phyloP scores from a whole-genome alignment of 2,888 invertebrate species.

The Prenolepis imparis region DNA sequence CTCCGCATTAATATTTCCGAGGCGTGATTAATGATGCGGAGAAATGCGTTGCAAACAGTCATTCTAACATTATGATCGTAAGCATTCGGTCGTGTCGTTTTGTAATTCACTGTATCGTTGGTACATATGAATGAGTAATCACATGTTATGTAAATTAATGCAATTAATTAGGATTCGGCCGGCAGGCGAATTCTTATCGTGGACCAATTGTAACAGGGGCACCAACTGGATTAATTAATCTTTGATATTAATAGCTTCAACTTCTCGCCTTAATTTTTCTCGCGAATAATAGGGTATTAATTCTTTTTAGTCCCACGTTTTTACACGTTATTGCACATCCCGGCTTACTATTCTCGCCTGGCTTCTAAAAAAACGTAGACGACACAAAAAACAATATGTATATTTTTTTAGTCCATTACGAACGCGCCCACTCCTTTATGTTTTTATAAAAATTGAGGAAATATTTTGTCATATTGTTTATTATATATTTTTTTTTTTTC shows the following conservation, averaged over 20 bases:
- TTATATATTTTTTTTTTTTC: background rate
- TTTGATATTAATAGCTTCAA: slow-evolving; percentile 12
- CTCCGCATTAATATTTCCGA: background rate
- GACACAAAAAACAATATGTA: slow-evolving; percentile 3
- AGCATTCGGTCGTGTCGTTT: no score
- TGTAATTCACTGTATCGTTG: background rate
- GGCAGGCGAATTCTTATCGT: background rate
- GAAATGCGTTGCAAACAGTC: background rate
- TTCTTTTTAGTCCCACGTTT: background rate
- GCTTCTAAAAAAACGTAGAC: slow-evolving; percentile 10
- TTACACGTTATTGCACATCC: background rate
- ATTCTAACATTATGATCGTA: background rate
- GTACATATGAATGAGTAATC: slow-evolving; percentile 12
- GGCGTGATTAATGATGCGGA: background rate
- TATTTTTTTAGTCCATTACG: slow-evolving; percentile 2
- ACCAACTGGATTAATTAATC: slow-evolving; percentile 16
- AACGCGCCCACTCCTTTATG: background rate
- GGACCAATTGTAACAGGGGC: background rate
- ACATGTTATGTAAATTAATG: background rate
- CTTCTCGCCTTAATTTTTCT: background rate
- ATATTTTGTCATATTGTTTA: background rate
- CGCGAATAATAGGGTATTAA: background rate
- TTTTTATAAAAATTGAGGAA: slow-evolving; percentile 19
- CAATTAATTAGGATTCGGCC: slow-evolving; percentile 13
- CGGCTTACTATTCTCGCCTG: background rate